These are phyloP conservation scores for Mallotus villosus DNA, from an alignment of 2,797 vertebrate species.

Conservation along the genomic window DNA sequence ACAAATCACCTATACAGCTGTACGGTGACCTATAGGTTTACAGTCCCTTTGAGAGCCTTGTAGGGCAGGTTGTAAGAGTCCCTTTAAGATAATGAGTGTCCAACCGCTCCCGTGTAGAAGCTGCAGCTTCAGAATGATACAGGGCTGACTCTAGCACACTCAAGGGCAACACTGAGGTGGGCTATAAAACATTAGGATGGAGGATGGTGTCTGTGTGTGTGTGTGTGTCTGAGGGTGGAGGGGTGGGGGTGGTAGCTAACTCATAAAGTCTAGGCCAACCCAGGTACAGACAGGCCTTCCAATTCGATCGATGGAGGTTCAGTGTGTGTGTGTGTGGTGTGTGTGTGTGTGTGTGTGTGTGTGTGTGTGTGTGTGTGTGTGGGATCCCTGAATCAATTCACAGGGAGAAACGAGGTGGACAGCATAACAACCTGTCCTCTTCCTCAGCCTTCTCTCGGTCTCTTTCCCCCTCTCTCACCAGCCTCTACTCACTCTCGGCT, in stretches of 20 bases:
- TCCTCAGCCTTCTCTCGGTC: slow-evolving; percentile 32
- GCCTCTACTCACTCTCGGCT: slow-evolving; percentile 19
- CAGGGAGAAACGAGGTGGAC: slow-evolving; percentile 41
- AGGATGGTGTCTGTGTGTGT: not conserved
- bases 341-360: slow-evolving; percentile 22
- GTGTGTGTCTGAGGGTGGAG: not conserved
- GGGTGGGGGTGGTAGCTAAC: not conserved
- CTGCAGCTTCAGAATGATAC: slow-evolving; percentile 15
- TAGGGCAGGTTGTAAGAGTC: not conserved
- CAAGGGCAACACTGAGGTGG: slow-evolving; percentile 34
- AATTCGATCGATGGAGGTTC: slow-evolving; percentile 42
- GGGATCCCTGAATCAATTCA: slow-evolving; percentile 45
- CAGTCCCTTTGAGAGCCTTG: not conserved
- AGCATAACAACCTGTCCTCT: slow-evolving; percentile 56
- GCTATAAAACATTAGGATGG: slow-evolving; percentile 35
- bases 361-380: slow-evolving; percentile 18
- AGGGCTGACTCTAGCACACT: slow-evolving; percentile 12
- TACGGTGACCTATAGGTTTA: not conserved
- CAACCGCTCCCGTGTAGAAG: not conserved
- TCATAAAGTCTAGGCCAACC: slow-evolving; percentile 57
- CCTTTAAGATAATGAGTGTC: slow-evolving; percentile 33
- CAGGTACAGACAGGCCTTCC: slow-evolving; percentile 52
- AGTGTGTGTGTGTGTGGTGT: slow-evolving; percentile 21
- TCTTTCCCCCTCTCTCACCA: slow-evolving; percentile 15
- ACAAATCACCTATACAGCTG: no score